Base-by-base conservation (phyloP, 2,113 vertebrate species). In the Chaetodon trifascialis region DNA sequence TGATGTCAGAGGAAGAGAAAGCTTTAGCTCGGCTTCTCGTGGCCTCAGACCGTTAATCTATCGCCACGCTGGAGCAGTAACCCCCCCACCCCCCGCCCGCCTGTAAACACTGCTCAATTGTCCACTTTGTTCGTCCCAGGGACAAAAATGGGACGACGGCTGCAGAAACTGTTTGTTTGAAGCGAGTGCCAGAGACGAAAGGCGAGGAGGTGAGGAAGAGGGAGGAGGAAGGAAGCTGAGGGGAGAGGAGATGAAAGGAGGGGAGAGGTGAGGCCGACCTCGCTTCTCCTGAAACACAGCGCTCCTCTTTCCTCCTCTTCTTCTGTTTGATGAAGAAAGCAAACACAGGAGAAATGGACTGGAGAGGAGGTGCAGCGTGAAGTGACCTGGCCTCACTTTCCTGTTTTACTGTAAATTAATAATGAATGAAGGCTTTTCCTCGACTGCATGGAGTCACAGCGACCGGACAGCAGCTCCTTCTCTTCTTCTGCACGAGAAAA, bases 111-210 rank as follows among this genome's bases (percentile, higher is more conserved):
- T 34, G 36, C 56, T 79, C 74, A 69, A 63, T 23, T 49, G 64
- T 67, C 68, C 80, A 76, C 59, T 85, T 83, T 19, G 74, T 84
- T 14, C 71, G 51, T 73, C 64, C 36, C 11, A 5, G 46, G 52
- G 55, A 77, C 47, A 52, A 8, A 80, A 68, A 62, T 25, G 12
- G 15, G 54, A 55, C 8, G 19, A 68, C 47, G n/a, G 42, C 49
- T 71, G 11, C 17, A 76, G 51, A 63, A 44, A 46, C 12, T 23
- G 79, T 83, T 78, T 54, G 78, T 73, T 69, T 65, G 46, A 75
- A 42, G 56, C 1, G 1, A 76, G 54, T 9, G 19, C 5, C 36
- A 15, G 58, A 83, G 73, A 64, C 2, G 21, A 54, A 11, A 60
- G 46, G 46, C 21, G 49, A 40, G 11, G 58, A 55, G 64, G 51